Conservation (phyloP, 2,113 vertebrate species). For the Pterocles gutturalis region DNA sequence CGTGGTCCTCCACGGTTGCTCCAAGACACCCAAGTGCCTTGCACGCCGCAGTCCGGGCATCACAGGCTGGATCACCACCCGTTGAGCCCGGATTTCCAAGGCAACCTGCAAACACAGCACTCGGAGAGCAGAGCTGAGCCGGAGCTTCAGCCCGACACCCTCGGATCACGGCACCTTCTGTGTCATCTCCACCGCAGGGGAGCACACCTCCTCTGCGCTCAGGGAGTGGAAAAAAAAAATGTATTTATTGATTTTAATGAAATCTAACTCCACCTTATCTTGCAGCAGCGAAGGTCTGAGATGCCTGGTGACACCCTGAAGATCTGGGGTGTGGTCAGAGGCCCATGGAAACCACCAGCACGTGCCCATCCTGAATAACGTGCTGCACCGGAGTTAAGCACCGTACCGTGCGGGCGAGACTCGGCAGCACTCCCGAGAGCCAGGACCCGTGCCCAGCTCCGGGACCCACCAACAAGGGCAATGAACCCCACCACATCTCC, state of each 20-base stretch:
- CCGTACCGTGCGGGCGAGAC: accelerated
- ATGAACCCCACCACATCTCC: background rate
- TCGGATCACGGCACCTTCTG: background rate
- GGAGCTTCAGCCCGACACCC: background rate
- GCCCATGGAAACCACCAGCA: background rate
- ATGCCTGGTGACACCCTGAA: background rate
- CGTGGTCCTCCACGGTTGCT: accelerated
- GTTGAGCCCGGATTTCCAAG: background rate
- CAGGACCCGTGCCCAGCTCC: background rate
- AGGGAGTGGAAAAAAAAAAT: accelerated
- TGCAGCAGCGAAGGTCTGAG: background rate
- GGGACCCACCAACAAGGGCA: too few relatives aligned
- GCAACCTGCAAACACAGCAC: background rate
- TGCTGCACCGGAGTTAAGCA: too few relatives aligned
- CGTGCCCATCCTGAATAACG: accelerated
- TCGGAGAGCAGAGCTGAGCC: background rate
- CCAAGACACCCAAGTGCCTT: background rate
- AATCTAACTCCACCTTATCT: background rate
- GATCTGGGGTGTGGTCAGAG: background rate
- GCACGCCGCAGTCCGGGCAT: background rate
- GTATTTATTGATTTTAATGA: accelerated
- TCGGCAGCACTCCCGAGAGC: accelerated
- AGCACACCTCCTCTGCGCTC: background rate
- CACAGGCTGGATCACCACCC: background rate
- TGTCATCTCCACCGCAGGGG: background rate